Evolutionary conservation across 2,888 invertebrate genomes (phyloP).

Genomic region (Sclerodermus sp.): DNA sequence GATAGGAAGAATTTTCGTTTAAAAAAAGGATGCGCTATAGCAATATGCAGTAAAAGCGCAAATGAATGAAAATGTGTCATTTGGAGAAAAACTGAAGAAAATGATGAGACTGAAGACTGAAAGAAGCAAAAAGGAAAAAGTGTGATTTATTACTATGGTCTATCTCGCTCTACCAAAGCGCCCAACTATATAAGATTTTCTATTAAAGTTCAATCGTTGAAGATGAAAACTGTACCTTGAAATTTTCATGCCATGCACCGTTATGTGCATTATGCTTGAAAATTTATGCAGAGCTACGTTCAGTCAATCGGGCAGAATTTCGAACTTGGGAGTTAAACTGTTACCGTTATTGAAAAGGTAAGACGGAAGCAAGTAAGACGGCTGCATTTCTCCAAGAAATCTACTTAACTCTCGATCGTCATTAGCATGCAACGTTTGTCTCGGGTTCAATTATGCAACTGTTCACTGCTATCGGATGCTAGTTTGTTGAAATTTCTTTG

Average conservation of each 20-base stretch:
- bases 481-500: no score
- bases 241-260: not conserved
- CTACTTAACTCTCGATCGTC: constrained; percentile 1
- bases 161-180: no score
- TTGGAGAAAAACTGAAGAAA: not conserved
- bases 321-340: constrained; percentile 4
- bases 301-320: constrained; percentile 7
- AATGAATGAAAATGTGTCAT: not conserved
- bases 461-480: no score
- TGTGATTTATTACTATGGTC: no score
- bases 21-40: not conserved
- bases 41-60: not conserved
- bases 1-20: not conserved
- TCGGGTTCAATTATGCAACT: not conserved
- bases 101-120: no score
- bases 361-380: not conserved
- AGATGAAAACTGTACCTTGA: not conserved
- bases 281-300: constrained; percentile 6
- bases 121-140: no score
- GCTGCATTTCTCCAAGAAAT: not conserved
- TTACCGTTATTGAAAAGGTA: not conserved
- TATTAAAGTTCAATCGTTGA: not conserved
- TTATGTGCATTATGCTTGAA: not conserved
- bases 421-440: constrained; percentile 2
- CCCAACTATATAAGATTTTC: no score